Evolutionary conservation across 2,113 vertebrate genomes (phyloP).

Genomic region (Hyperoodon ampullatus): DNA sequence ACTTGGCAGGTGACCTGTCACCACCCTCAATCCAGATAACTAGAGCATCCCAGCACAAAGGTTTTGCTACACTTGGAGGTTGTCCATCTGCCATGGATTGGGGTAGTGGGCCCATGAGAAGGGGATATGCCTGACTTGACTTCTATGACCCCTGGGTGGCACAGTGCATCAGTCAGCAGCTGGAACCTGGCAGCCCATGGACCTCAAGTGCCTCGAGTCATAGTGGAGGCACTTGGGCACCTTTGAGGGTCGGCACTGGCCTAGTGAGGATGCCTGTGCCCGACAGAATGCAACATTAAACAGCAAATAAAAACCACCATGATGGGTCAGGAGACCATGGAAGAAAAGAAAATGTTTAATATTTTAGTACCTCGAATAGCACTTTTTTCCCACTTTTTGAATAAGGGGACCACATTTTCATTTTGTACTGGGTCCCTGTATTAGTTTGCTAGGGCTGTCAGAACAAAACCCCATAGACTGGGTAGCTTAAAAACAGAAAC

Average conservation of each 20-base stretch:
- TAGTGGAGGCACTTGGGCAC: not conserved
- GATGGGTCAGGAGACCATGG: fast-evolving
- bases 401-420: not conserved
- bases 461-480: not conserved
- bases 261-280: not conserved
- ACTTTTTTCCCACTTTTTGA: not conserved
- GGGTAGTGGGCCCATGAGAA: not conserved
- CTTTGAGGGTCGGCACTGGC: not conserved
- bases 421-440: no score
- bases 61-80: not conserved
- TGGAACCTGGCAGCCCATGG: not conserved
- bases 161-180: not conserved
- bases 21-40: not conserved
- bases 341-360: not conserved
- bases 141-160: not conserved
- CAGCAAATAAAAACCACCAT: not conserved
- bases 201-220: not conserved
- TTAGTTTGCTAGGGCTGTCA: not conserved
- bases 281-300: not conserved
- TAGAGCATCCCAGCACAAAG: not conserved
- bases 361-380: not conserved
- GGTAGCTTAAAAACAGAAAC: not conserved
- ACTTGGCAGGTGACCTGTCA: not conserved
- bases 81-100: not conserved
- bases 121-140: not conserved